These are phyloP conservation scores for Lamprologus lemairii DNA, from an alignment of 2,113 vertebrate species.

Conservation along the genomic window DNA sequence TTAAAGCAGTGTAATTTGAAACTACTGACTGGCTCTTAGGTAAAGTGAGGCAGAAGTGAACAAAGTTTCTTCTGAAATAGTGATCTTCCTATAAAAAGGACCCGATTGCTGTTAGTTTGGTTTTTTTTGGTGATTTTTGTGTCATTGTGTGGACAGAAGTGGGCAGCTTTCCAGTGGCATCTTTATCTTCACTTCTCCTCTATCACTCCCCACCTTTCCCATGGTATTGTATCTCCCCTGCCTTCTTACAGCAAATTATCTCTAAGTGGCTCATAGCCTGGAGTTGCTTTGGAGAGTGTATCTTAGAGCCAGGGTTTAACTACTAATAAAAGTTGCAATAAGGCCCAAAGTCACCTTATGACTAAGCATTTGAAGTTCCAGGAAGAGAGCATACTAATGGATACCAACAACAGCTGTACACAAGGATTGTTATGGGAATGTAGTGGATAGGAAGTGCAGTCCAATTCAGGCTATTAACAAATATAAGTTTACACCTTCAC, in stretches of 20 bases:
- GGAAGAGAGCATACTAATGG: neutral
- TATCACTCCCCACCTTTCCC: constrained; percentile 12
- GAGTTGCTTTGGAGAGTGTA: neutral
- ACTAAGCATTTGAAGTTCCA: neutral
- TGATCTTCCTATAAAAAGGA: neutral
- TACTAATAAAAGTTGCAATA: neutral
- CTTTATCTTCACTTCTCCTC: neutral
- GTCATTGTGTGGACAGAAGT: neutral
- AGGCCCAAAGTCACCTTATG: neutral
- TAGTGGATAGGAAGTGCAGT: neutral
- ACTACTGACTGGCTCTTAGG: neutral
- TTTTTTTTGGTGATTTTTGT: neutral
- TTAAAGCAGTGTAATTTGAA: neutral
- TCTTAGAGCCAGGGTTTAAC: neutral
- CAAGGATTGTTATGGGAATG: neutral
- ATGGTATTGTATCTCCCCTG: neutral
- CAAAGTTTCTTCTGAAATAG: constrained; percentile 4
- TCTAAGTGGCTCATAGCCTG: neutral
- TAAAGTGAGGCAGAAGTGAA: neutral
- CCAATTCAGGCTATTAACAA: neutral
- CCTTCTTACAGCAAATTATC: neutral
- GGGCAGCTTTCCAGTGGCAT: neutral
- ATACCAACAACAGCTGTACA: neutral
- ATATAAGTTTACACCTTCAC: constrained; percentile 13
- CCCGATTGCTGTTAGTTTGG: neutral